These are phyloP conservation scores for Carollia perspicillata DNA, from an alignment of 2,113 vertebrate species.

Conservation along the genomic window DNA sequence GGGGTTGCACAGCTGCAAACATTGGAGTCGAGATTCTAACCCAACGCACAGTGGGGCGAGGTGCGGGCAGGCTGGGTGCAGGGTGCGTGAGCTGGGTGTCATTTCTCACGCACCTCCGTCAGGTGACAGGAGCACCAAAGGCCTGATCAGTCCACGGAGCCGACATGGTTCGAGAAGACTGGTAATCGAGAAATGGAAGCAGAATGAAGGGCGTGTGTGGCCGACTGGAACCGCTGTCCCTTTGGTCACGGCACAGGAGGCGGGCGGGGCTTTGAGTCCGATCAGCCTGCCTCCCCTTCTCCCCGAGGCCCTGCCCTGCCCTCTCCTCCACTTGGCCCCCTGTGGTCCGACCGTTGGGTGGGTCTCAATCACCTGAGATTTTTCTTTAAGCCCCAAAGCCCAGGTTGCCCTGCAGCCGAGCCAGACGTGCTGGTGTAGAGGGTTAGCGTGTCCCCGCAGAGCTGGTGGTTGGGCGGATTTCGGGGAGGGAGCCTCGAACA, in stretches of 20 bases:
- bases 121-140: too few species aligned
- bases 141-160: rapidly evolving
- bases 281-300: rapidly evolving
- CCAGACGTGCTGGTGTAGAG: background rate
- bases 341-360: background rate
- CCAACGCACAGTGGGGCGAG: too few species aligned
- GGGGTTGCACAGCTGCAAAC: too few species aligned
- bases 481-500: background rate
- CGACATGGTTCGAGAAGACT: too few species aligned
- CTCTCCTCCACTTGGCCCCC: background rate
- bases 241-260: too few species aligned
- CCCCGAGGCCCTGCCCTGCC: rapidly evolving
- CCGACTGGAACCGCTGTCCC: too few species aligned
- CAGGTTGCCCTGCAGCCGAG: background rate
- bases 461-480: background rate
- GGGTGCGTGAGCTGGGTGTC: rapidly evolving
- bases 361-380: background rate
- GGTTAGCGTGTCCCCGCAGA: background rate
- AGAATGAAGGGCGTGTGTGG: too few species aligned
- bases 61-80: too few species aligned
- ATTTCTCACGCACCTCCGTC: too few species aligned
- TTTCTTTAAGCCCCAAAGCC: background rate
- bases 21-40: too few species aligned
- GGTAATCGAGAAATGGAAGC: too few species aligned
- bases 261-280: too few species aligned